Conservation (phyloP, 2,113 vertebrate genomes). For the Crotalus horridus region DNA sequence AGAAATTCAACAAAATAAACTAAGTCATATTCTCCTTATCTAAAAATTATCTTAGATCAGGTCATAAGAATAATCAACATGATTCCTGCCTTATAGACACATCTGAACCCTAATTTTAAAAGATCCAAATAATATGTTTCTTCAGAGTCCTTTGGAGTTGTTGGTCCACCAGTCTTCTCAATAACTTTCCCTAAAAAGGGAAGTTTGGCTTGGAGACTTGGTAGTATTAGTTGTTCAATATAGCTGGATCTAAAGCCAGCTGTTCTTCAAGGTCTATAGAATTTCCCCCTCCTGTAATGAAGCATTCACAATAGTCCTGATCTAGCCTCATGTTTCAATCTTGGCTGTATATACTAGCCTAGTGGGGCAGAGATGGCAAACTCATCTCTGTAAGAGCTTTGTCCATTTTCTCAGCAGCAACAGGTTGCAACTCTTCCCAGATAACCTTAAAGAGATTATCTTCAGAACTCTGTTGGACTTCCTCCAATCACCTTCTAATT, state of each 20-base stretch:
- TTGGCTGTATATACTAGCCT: neutral
- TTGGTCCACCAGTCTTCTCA: neutral
- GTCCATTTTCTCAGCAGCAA: too few species aligned
- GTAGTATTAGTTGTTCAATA: neutral
- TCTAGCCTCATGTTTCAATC: neutral
- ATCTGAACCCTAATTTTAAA: neutral
- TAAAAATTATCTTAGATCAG: neutral
- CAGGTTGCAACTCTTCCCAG: neutral
- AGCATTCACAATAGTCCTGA: neutral
- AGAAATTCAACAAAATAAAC: neutral
- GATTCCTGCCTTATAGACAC: neutral
- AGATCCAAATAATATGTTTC: neutral
- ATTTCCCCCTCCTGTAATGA: neutral
- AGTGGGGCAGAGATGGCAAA: neutral
- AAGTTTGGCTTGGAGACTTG: neutral
- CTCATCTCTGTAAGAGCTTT: too few species aligned
- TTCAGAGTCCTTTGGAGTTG: neutral
- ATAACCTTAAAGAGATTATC: neutral
- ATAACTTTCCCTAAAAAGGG: neutral
- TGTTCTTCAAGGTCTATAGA: neutral
- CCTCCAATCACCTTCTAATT: neutral
- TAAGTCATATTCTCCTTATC: neutral
- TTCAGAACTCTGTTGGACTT: neutral
- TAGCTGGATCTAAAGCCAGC: neutral
- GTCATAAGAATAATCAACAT: neutral